Evolutionary conservation across 2,888 invertebrate species (phyloP).

Genomic region (Chrysolina haemoptera): DNA sequence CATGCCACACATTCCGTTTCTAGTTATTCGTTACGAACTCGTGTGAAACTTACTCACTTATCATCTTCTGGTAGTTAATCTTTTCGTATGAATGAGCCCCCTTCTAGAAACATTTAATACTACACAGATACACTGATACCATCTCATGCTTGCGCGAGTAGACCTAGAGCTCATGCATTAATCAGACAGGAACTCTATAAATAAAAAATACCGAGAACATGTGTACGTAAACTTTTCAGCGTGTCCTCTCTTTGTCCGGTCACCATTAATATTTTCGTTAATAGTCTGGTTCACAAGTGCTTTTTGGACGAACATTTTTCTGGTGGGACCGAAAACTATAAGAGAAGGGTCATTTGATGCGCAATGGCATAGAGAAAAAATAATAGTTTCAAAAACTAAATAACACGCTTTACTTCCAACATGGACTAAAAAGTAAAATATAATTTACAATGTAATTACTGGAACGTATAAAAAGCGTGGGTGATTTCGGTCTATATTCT

Average conservation of each 20-base stretch:
- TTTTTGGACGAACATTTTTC: too few relatives aligned
- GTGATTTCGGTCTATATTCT: too few relatives aligned
- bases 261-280: conserved; percentile 40
- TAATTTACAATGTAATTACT: too few relatives aligned
- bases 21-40: conserved; percentile 9
- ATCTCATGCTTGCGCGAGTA: conserved; percentile 11
- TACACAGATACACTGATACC: conserved; percentile 13
- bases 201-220: conserved; percentile 35
- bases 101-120: conserved; percentile 19
- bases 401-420: too few relatives aligned
- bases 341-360: too few relatives aligned
- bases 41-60: conserved; percentile 15
- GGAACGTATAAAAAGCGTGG: too few relatives aligned
- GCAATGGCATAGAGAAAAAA: too few relatives aligned
- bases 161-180: conserved; percentile 28
- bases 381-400: too few relatives aligned
- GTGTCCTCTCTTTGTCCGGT: conserved; percentile 42
- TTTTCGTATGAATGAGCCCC: conserved; percentile 10
- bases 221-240: conserved; percentile 49
- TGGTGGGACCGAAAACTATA: too few relatives aligned
- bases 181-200: conserved; percentile 41
- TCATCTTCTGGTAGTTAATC: conserved; percentile 15
- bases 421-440: too few relatives aligned
- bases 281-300: too few relatives aligned
- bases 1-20: conserved; percentile 8